Evolutionary conservation across 1,140 invertebrate species (phyloP).

Genomic region (Bathynomus jamesi): DNA sequence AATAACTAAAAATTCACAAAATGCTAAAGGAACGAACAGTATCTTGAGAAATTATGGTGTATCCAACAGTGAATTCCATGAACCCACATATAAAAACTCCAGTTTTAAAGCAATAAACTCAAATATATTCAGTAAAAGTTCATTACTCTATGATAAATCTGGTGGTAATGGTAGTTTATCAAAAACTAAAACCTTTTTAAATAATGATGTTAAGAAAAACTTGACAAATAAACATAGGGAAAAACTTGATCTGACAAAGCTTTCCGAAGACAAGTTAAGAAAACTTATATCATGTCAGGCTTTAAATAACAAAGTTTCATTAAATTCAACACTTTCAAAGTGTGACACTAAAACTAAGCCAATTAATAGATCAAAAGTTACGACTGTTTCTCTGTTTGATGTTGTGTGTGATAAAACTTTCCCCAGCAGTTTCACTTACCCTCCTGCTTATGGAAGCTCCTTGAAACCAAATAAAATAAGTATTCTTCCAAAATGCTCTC

Average conservation of each 20-base stretch:
- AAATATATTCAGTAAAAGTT: background rate
- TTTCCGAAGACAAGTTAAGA: background rate
- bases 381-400: background rate
- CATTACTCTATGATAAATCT: background rate
- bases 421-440: background rate
- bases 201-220: background rate
- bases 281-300: background rate
- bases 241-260: background rate
- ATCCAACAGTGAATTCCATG: background rate
- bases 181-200: background rate
- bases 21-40: background rate
- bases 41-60: background rate
- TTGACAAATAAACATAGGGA: background rate
- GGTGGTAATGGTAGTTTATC: background rate
- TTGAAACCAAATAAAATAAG: background rate
- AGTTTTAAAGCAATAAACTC: background rate
- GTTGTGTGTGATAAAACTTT: background rate
- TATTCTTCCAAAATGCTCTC: constrained; percentile 1
- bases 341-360: background rate
- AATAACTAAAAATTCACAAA: background rate
- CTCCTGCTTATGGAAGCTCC: background rate
- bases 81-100: background rate
- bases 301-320: background rate
- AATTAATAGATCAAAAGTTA: background rate
- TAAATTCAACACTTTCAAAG: background rate